Evolutionary conservation across 2,888 invertebrate species (phyloP).

Genomic region (Ormia ochracea): DNA sequence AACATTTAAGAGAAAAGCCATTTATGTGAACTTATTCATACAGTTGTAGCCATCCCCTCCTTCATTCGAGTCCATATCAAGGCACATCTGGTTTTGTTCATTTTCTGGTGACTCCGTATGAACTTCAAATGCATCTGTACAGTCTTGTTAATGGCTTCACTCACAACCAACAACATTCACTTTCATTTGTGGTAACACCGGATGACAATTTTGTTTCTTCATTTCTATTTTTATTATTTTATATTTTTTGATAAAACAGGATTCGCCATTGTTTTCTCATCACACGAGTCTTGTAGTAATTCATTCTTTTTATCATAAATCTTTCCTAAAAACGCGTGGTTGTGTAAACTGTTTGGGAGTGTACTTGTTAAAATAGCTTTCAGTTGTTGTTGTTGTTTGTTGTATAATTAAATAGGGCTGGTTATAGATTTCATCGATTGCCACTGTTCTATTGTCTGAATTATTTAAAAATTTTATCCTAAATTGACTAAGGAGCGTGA

Average conservation of each 20-base stretch:
- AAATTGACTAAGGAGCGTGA: neutral
- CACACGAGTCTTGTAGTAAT: neutral
- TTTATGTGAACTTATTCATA: conserved; percentile 39
- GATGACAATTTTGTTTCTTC: conserved; percentile 54
- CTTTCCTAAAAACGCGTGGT: neutral
- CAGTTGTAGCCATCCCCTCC: conserved; percentile 11
- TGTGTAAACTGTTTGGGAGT: neutral
- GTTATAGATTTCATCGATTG: conserved; percentile 9
- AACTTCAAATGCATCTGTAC: conserved; percentile 28
- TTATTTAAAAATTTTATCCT: neutral
- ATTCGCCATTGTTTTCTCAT: neutral
- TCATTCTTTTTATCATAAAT: conserved; percentile 6
- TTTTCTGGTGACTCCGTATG: conserved; percentile 9
- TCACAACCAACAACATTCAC: conserved; percentile 43
- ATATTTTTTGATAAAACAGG: neutral
- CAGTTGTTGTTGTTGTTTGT: neutral
- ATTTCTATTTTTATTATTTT: neutral
- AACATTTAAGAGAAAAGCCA: conserved; percentile 31
- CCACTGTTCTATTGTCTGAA: conserved; percentile 7
- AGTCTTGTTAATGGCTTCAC: neutral
- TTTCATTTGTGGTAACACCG: conserved; percentile 53
- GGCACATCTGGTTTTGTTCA: conserved; percentile 37
- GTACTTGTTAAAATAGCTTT: conserved; percentile 15
- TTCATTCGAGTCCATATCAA: conserved; percentile 30
- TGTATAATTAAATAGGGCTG: conserved; percentile 15